Conservation (phyloP, 1,140 invertebrate genomes). For the Megalonaias nervosa region DNA sequence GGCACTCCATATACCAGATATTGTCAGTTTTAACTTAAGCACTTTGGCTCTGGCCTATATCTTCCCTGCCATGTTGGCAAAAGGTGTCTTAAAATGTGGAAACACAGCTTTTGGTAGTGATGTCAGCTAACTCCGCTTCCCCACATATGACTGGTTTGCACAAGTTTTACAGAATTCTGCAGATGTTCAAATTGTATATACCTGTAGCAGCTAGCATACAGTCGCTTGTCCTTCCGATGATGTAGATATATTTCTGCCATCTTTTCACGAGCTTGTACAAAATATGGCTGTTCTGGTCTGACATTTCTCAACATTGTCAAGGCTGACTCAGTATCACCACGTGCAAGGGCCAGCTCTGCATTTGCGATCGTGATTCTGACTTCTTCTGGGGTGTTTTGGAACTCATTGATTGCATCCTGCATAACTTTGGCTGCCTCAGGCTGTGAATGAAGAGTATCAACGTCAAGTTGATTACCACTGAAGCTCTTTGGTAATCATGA, state of each 20-base stretch:
- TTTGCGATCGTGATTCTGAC: constrained; percentile 86
- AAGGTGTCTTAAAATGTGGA: too few species aligned
- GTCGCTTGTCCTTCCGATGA: constrained; percentile 85
- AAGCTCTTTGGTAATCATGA: too few species aligned
- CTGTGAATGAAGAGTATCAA: constrained; percentile 52
- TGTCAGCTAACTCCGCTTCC: too few species aligned
- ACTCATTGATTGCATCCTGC: constrained; percentile 86
- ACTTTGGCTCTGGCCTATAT: too few species aligned
- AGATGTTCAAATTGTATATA: constrained; percentile 37
- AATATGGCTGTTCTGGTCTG: constrained; percentile 85
- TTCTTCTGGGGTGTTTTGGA: constrained; percentile 85
- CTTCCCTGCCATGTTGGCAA: too few species aligned
- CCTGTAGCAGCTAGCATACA: constrained; percentile 77
- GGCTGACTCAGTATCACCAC: constrained; percentile 86
- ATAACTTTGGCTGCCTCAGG: constrained; percentile 86
- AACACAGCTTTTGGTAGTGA: too few species aligned
- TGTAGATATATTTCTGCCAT: constrained; percentile 94
- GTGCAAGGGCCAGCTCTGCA: constrained; percentile 85
- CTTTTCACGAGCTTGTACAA: constrained; percentile 88
- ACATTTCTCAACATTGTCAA: constrained; percentile 85
- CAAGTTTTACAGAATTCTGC: too few species aligned
- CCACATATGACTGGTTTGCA: too few species aligned
- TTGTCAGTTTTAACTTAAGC: too few species aligned
- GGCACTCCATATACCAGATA: too few species aligned
- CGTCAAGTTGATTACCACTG: too few species aligned